Base-by-base conservation (phyloP, 2,797 vertebrate species). In the Tapera naevia region DNA sequence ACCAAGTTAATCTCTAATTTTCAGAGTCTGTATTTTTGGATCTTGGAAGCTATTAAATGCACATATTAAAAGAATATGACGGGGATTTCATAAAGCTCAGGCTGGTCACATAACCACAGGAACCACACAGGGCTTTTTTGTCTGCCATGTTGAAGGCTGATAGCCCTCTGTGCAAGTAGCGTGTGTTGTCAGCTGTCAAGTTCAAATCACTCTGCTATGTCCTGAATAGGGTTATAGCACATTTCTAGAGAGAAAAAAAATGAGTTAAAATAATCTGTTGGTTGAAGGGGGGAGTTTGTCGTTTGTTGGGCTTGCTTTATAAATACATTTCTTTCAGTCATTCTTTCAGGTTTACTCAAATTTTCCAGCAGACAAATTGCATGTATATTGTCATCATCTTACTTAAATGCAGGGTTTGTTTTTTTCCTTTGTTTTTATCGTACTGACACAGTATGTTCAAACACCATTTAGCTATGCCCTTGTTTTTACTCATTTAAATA, bases 31-130 rank as follows among this genome's bases (percentile, higher is more conserved):
- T 54, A 7, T 67, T 90, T 91, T 58, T 72, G 22, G 50, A 5
- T 66, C 43, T 80, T 35, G 23, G 33, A 72, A 72, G 53, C 41
- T 92, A 14, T 14, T 43, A 88, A 65, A 72, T 56, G 30, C 50
- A 80, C 5, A 3, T n/a, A 35, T 23, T 71, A 51, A 56, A 75
- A n/a, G 24, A 45, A 54, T n/a, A 10, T 9, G 37, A 61, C 22
- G 17, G 16, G 45, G 48, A 61, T n/a, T 78, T 78, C 12, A 8
- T 23, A 35, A 60, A 33, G 28, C 57, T 86, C 72, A 58, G 58
- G 11, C 33, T 41, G 54, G 21, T 24, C 8, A 18, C 0, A 0
- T 5, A 48, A 33, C 24, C 1, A n/a, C n/a, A n/a, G n/a, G n/a
- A n/a, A n/a, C n/a, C n/a, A 56, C 11, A 1, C 8, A 27, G 46